These are phyloP conservation scores for Ceratina australensis DNA, from an alignment of 1,140 invertebrate genomes.

Conservation along the genomic window DNA sequence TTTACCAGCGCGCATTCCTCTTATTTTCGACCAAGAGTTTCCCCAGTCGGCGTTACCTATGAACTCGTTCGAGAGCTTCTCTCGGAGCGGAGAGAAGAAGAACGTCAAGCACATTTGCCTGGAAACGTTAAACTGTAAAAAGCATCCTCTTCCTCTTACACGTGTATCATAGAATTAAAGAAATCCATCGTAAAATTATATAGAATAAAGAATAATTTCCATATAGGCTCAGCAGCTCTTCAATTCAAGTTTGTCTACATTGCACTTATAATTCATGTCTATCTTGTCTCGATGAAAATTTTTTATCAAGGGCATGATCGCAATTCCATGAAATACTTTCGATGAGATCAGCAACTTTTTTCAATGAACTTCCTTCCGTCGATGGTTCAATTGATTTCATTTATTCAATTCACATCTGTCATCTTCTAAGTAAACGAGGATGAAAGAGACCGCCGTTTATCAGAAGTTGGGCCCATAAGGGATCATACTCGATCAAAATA, in stretches of 20 bases:
- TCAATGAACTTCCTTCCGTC: too few species aligned
- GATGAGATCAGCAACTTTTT: too few species aligned
- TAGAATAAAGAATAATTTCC: too few species aligned
- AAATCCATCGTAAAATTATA: background rate
- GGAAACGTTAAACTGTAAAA: conserved; percentile 34
- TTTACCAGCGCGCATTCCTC: conserved; percentile 66
- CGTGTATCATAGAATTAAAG: background rate
- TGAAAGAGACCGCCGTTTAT: background rate
- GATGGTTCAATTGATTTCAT: too few species aligned
- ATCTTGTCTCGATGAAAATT: too few species aligned
- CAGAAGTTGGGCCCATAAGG: conserved; percentile 41
- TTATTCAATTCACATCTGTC: too few species aligned
- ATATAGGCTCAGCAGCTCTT: too few species aligned
- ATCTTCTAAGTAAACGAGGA: too few species aligned
- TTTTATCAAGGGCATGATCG: too few species aligned
- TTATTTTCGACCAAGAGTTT: conserved; percentile 69
- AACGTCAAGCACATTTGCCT: conserved; percentile 51
- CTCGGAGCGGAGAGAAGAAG: conserved; percentile 56
- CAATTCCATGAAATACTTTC: too few species aligned
- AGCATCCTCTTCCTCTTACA: background rate
- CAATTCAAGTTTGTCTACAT: too few species aligned
- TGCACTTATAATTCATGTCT: too few species aligned
- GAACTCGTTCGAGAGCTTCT: conserved; percentile 67
- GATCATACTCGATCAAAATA: conserved; percentile 62
- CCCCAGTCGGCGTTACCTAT: conserved; percentile 65